Conservation (phyloP, 2,113 vertebrate genomes). For the Rhynchomys soricoides region DNA sequence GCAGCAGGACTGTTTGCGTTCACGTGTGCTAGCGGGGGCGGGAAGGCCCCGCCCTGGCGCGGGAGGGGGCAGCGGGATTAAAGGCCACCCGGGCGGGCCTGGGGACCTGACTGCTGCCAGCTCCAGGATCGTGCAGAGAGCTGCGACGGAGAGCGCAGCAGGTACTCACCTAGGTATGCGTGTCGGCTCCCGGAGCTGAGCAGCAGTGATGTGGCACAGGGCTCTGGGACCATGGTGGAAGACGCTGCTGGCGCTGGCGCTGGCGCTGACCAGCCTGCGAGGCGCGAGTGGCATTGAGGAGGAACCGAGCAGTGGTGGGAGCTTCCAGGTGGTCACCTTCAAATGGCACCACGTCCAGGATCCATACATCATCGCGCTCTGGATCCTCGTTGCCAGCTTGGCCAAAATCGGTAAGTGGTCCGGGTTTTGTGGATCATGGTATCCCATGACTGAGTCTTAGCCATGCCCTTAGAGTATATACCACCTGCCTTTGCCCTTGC, state of each 20-base stretch:
- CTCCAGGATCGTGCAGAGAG: background rate
- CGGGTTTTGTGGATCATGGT: background rate
- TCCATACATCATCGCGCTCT: constrained; percentile 90
- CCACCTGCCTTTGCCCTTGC: background rate
- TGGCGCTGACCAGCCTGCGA: constrained; percentile 48
- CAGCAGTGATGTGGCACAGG: background rate
- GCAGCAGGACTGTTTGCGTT: background rate
- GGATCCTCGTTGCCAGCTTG: constrained; percentile 93
- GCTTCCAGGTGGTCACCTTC: constrained; percentile 89
- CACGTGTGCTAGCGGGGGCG: constrained; percentile 50
- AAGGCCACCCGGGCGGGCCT: constrained; percentile 77
- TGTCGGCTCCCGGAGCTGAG: background rate
- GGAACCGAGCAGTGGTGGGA: background rate
- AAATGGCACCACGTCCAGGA: constrained; percentile 92
- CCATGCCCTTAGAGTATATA: background rate
- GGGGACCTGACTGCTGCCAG: background rate
- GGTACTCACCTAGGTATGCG: background rate
- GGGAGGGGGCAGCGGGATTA: constrained; percentile 78
- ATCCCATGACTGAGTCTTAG: background rate
- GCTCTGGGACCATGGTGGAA: background rate
- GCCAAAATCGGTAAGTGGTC: constrained; percentile 92
- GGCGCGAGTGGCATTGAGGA: constrained; percentile 56
- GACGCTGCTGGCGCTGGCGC: constrained; percentile 66
- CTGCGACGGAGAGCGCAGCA: background rate
- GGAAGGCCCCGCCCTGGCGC: constrained; percentile 74